phyloP scores from a whole-genome alignment of 2,888 invertebrate genomes.

The Nysson spinosus region DNA sequence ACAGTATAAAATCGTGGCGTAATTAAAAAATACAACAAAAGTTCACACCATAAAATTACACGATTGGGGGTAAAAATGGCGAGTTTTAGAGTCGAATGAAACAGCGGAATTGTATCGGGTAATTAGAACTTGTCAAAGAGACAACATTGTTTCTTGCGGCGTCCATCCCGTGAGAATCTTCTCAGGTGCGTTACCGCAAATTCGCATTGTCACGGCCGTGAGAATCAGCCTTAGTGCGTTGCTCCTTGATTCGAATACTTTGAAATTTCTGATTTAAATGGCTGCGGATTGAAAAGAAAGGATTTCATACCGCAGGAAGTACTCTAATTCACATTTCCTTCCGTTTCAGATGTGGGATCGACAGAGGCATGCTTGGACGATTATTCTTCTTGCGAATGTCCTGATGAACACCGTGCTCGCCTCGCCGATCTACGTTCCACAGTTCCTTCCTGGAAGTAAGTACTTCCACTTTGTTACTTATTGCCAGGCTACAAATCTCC shows the following conservation, averaged over 20 bases:
- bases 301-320: too few species aligned
- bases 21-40: too few species aligned
- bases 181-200: conserved; percentile 41
- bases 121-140: conserved; percentile 43
- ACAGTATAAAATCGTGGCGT: too few species aligned
- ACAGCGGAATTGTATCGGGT: conserved; percentile 20
- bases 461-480: too few species aligned
- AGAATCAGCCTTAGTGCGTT: conserved; percentile 12
- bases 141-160: background rate
- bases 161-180: conserved; percentile 61
- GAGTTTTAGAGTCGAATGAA: background rate
- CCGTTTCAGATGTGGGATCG: conserved; percentile 72
- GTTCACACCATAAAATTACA: too few species aligned
- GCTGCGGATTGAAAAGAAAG: too few species aligned
- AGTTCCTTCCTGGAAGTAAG: conserved; percentile 73
- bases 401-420: conserved; percentile 59
- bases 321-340: too few species aligned
- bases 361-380: conserved; percentile 55
- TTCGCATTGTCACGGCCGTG: conserved; percentile 27
- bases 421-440: conserved; percentile 70
- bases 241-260: background rate
- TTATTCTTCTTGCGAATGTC: conserved; percentile 60
- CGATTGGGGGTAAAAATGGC: background rate
- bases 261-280: too few species aligned
- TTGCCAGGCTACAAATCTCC: too few species aligned